Base-by-base conservation (phyloP, 2,888 invertebrate species). In the Entomobrya proxima region DNA sequence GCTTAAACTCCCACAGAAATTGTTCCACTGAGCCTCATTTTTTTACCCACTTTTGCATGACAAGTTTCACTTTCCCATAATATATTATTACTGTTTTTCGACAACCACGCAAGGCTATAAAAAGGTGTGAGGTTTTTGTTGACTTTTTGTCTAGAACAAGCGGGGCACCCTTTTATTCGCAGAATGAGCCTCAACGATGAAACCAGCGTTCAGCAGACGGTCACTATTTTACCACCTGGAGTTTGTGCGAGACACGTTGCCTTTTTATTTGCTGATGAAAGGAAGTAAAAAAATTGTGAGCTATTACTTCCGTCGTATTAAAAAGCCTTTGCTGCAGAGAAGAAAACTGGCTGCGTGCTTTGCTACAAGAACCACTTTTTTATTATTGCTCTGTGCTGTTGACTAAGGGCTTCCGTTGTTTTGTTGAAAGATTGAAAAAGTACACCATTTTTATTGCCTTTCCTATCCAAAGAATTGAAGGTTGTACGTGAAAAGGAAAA, bases 371-470 rank as follows among this genome's bases (percentile, higher is more conserved):
- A n/a, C n/a, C n/a, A n/a, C n/a, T n/a, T n/a, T n/a, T n/a, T n/a
- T n/a, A n/a, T n/a, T n/a, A n/a, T n/a, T n/a, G n/a, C n/a, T n/a
- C n/a, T n/a, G n/a, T n/a, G n/a, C n/a, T n/a, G n/a, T n/a, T n/a
- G n/a, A n/a, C n/a, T n/a, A n/a, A n/a, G n/a, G n/a, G n/a, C n/a
- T n/a, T n/a, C n/a, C n/a, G n/a, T n/a, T n/a, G n/a, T n/a, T n/a
- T n/a, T n/a, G n/a, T n/a, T n/a, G n/a, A n/a, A n/a, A 32, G 32
- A 6, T 27, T 5, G 3, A 21, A 52, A 21, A 4, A 24, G 18
- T 13, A 61, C 32, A 32, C 58, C 58, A 61, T 30, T 61, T 61
- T 32, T 61, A 61, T 61, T 61, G 32, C 32, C 58, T 61, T 32
- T n/a, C n/a, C n/a, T n/a, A n/a, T n/a, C n/a, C n/a, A n/a, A n/a